A percentile compares a stretch with the other conserved stretches of the same genome.
These are phyloP conservation scores for Tachina fera DNA, from an alignment of 2,888 invertebrate species.

Conservation along the genomic window DNA sequence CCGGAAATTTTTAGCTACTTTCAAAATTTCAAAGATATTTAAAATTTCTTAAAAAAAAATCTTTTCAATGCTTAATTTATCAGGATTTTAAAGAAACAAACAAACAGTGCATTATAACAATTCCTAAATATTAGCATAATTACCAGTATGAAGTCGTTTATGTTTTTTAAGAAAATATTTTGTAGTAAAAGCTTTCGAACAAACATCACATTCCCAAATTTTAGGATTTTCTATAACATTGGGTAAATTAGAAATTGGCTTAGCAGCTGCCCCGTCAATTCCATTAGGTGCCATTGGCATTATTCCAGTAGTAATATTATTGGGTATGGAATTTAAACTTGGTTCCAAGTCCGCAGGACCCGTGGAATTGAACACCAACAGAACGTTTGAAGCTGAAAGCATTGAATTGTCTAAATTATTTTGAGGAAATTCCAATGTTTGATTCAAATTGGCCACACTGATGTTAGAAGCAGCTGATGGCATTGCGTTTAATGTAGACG, in stretches of 20 bases:
- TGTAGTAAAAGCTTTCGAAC: constrained; percentile 92
- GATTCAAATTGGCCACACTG: constrained; percentile 57
- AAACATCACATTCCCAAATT: constrained; percentile 94
- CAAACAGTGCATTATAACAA: background rate
- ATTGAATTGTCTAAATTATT: constrained; percentile 38
- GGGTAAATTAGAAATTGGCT: constrained; percentile 24
- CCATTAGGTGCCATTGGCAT: background rate
- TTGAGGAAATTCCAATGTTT: constrained; percentile 60
- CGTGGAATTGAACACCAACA: constrained; percentile 67
- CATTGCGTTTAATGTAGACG: constrained; percentile 27
- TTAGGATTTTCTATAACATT: constrained; percentile 85
- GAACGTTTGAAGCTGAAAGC: constrained; percentile 64
- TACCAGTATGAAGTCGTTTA: constrained; percentile 92
- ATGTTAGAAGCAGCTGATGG: constrained; percentile 53
- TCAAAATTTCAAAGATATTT: too few species aligned
- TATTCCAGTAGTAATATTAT: background rate
- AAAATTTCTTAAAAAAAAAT: too few species aligned
- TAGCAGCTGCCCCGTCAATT: background rate
- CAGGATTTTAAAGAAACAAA: too few species aligned
- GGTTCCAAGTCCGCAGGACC: constrained; percentile 2
- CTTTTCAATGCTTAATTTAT: too few species aligned
- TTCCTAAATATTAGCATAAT: background rate
- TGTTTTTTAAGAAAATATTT: constrained; percentile 95
- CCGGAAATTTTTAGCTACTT: too few species aligned
- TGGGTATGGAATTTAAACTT: background rate